phyloP scores from a whole-genome alignment of 2,113 vertebrate genomes.

The Morone saxatilis region DNA sequence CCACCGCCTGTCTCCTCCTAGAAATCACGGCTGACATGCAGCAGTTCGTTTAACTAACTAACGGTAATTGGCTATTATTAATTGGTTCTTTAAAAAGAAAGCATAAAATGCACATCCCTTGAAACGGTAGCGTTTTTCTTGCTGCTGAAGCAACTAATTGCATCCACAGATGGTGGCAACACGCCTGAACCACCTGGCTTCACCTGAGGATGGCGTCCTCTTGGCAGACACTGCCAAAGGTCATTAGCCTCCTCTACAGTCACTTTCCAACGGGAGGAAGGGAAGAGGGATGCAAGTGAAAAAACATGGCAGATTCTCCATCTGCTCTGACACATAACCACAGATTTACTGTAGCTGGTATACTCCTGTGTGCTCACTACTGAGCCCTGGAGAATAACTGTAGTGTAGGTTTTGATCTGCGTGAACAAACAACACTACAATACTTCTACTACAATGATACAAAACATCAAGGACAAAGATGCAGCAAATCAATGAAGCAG shows the following conservation, averaged over 20 bases:
- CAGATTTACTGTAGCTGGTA: conserved; percentile 11
- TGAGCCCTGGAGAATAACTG: conserved; percentile 7
- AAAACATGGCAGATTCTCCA: conserved; percentile 44
- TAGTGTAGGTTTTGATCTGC: background rate
- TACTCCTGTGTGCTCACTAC: conserved; percentile 15
- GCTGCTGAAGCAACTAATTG: conserved; percentile 1
- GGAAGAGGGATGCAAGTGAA: conserved; percentile 17
- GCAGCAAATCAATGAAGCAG: background rate
- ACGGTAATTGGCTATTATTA: conserved; percentile 27
- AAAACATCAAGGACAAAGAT: background rate
- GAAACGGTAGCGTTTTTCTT: conserved; percentile 12
- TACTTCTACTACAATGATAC: background rate
- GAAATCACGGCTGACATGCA: background rate
- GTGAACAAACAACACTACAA: conserved; percentile 6
- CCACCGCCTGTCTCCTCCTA: background rate
- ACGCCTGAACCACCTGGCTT: conserved; percentile 44
- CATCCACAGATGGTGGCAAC: conserved; percentile 39
- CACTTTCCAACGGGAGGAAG: conserved; percentile 20
- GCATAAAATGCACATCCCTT: background rate
- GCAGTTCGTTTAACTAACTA: conserved; percentile 3
- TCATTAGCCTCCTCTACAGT: conserved; percentile 43
- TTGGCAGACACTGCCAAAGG: conserved; percentile 55
- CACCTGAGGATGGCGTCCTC: conserved; percentile 45
- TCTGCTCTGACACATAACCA: conserved; percentile 42
- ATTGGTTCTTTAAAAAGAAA: conserved; percentile 12